These are phyloP conservation scores for Ceyx melanurus DNA, from an alignment of 2,113 vertebrate genomes.

Conservation along the genomic window DNA sequence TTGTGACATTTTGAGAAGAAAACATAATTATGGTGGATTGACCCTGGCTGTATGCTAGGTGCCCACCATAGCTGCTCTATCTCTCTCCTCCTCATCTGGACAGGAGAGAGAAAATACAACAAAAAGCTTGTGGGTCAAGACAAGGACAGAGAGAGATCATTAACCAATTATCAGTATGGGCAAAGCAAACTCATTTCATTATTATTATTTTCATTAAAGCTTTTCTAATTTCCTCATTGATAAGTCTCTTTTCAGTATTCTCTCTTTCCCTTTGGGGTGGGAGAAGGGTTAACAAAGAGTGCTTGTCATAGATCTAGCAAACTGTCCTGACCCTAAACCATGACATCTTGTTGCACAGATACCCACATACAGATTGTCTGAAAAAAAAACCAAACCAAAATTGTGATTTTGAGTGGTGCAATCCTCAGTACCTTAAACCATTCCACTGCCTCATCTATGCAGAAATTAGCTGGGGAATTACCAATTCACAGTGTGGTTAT, in stretches of 20 bases:
- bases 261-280: no score
- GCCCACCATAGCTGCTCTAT: neutral
- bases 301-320: no score
- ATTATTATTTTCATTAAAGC: no score
- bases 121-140: neutral
- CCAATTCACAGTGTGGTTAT: no score
- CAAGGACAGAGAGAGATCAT: neutral
- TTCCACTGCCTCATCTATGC: neutral
- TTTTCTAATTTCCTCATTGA: no score
- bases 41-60: neutral
- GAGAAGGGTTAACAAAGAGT: no score
- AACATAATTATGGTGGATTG: neutral
- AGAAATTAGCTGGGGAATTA: neutral
- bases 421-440: neutral
- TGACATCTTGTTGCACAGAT: neutral
- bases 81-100: neutral
- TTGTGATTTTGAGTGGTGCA: neutral
- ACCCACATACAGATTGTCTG: rapidly evolving
- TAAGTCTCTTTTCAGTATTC: no score
- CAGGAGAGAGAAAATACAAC: neutral
- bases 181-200: neutral
- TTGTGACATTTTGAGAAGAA: neutral
- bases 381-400: neutral
- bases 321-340: no score
- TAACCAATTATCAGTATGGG: rapidly evolving